Evolutionary conservation across 2,113 vertebrate genomes (phyloP).

Genomic region (Lipophrys pholis): DNA sequence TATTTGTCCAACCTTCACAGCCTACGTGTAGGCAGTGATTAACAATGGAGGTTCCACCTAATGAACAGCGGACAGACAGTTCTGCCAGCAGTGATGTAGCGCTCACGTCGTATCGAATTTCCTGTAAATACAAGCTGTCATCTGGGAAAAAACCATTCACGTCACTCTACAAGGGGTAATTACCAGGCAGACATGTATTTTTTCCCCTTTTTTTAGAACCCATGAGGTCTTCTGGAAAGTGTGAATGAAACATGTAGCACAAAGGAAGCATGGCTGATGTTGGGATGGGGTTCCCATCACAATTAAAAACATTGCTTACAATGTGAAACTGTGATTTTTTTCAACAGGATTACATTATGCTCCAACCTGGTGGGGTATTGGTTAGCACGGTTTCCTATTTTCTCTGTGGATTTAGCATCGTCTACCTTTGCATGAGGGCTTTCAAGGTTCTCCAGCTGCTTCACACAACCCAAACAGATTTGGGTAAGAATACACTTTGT

Average conservation of each 20-base stretch:
- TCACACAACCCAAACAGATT: too few relatives aligned
- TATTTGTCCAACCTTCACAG: constrained; percentile 31
- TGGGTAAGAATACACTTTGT: too few relatives aligned
- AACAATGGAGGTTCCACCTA: constrained; percentile 28
- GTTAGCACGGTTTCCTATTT: too few relatives aligned
- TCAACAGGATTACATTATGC: neutral
- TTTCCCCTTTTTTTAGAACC: constrained; percentile 14
- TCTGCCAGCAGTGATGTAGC: constrained; percentile 40
- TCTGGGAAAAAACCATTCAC: constrained; percentile 26
- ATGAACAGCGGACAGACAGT: constrained; percentile 33
- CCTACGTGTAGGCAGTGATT: constrained; percentile 39
- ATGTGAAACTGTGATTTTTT: neutral
- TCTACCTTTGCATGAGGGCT: too few relatives aligned
- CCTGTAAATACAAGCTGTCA: constrained; percentile 60
- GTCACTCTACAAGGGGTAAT: constrained; percentile 46
- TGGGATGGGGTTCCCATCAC: neutral
- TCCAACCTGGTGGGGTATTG: too few relatives aligned
- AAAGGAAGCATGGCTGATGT: constrained; percentile 2
- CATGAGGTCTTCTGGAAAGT: constrained; percentile 18
- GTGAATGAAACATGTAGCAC: constrained; percentile 11
- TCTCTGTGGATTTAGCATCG: too few relatives aligned
- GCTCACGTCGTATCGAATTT: constrained; percentile 51
- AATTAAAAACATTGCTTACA: neutral
- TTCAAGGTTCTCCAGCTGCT: too few relatives aligned
- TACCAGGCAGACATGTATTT: constrained; percentile 20